Evolutionary conservation across 2,113 vertebrate species (phyloP).

Genomic region (Parus major): DNA sequence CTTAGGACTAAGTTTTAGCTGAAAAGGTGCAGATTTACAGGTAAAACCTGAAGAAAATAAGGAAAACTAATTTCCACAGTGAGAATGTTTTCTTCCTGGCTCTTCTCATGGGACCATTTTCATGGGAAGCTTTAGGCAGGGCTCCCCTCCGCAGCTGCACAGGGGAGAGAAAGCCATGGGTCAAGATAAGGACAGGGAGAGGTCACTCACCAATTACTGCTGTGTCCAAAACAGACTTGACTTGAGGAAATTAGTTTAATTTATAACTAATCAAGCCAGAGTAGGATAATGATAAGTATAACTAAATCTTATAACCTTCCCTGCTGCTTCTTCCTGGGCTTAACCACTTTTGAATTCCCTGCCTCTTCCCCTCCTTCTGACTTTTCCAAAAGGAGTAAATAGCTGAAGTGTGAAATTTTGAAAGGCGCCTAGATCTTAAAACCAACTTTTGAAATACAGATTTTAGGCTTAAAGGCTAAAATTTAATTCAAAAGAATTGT

Average conservation of each 20-base stretch:
- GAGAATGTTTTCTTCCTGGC: background rate
- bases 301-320: background rate
- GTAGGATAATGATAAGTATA: background rate
- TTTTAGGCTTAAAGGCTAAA: background rate
- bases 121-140: background rate
- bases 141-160: background rate
- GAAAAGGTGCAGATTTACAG: background rate
- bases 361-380: background rate
- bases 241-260: background rate
- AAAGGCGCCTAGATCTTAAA: background rate
- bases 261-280: background rate
- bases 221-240: background rate
- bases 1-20: background rate
- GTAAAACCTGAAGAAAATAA: background rate
- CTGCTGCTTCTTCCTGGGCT: background rate
- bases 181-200: background rate
- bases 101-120: background rate
- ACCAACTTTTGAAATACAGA: background rate
- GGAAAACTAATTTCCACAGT: background rate
- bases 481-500: background rate
- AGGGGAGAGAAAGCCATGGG: background rate
- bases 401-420: background rate
- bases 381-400: background rate
- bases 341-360: background rate
- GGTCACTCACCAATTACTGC: background rate